Evolutionary conservation across 1,140 invertebrate species (phyloP).

Genomic region (Macrobrachium rosenbergii): DNA sequence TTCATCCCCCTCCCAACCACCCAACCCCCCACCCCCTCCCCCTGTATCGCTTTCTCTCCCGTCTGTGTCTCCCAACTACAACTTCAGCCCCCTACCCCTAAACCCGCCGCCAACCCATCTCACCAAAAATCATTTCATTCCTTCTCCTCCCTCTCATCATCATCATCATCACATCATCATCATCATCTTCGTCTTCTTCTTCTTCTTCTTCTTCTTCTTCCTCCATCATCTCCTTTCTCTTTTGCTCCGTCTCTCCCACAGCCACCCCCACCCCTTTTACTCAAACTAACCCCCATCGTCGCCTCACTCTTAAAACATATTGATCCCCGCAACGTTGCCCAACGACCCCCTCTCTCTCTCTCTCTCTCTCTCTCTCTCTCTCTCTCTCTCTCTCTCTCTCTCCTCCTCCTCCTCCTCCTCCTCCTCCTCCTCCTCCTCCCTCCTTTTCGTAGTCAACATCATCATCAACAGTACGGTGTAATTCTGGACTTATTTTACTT

Average conservation of each 20-base stretch:
- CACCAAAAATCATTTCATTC: not conserved
- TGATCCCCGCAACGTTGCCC: no score
- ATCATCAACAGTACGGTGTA: not conserved
- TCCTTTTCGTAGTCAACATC: not conserved
- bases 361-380: not conserved
- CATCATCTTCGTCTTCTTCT: not conserved
- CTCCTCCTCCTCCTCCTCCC: not conserved
- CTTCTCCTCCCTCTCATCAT: not conserved
- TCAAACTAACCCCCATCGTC: not conserved
- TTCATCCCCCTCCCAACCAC: not conserved
- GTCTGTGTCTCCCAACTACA: not conserved
- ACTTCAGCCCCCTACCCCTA: not conserved
- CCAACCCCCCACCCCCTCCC: not conserved
- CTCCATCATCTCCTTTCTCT: not conserved
- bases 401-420: not conserved
- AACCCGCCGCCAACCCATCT: not conserved
- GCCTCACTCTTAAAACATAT: not conserved
- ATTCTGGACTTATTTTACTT: no score
- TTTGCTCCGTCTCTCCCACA: not conserved
- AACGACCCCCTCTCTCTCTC: slow-evolving; percentile 1
- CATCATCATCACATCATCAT: not conserved
- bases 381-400: not conserved
- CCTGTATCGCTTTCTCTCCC: not conserved
- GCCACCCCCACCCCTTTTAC: not conserved
- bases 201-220: not conserved